phyloP scores from a whole-genome alignment of 2,888 invertebrate species.

The Plagodis dolabraria region DNA sequence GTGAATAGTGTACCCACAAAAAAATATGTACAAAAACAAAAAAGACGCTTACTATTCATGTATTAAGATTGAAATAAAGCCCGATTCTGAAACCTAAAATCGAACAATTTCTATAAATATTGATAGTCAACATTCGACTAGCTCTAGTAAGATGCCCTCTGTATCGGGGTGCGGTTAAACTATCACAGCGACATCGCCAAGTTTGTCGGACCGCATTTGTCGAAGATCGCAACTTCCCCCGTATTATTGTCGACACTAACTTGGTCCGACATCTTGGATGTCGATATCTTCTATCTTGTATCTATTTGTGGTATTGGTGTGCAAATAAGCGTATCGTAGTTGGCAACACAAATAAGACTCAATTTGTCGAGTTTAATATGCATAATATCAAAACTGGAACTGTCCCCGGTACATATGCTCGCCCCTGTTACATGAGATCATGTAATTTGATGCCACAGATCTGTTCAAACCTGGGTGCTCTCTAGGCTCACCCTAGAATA shows the following conservation, averaged over 20 bases:
- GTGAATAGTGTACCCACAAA: too few relatives aligned
- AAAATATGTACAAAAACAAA: too few relatives aligned
- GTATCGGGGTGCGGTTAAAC: conserved; percentile 15
- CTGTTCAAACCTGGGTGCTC: too few relatives aligned
- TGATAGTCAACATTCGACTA: conserved; percentile 21
- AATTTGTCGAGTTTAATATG: too few relatives aligned
- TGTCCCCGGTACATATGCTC: too few relatives aligned
- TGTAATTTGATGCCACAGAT: too few relatives aligned
- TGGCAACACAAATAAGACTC: too few relatives aligned
- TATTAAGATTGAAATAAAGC: too few relatives aligned
- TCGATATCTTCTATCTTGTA: conserved; percentile 34
- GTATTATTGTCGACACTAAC: conserved; percentile 72
- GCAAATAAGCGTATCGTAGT: conserved; percentile 7
- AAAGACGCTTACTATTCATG: too few relatives aligned
- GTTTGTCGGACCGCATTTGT: conserved; percentile 77
- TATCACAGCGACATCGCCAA: conserved; percentile 37
- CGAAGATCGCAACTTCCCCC: conserved; percentile 61
- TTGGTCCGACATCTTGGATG: conserved; percentile 39
- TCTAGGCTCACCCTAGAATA: too few relatives aligned
- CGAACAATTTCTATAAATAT: conserved; percentile 33
- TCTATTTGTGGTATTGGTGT: conserved; percentile 24
- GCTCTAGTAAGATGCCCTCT: conserved; percentile 36
- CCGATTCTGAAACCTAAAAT: conserved; percentile 15
- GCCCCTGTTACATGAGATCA: too few relatives aligned
- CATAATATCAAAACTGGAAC: too few relatives aligned